Percentiles rank a stretch among this genome's conserved stretches.
phyloP scores from a whole-genome alignment of 23 tunicate species.

The Halocynthia aurantium region DNA sequence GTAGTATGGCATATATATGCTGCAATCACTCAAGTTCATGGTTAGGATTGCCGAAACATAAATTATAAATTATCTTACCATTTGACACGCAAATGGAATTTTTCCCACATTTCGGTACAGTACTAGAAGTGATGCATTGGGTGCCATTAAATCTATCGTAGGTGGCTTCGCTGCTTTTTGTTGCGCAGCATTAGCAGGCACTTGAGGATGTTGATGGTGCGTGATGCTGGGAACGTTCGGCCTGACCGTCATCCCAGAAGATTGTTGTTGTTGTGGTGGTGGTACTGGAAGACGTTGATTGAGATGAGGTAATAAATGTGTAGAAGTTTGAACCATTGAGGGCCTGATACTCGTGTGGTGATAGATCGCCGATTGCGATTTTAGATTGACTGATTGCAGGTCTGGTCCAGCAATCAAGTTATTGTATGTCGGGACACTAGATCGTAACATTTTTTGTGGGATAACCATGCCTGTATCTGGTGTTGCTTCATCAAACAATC shows the following conservation, averaged over 20 bases:
- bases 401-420: no score
- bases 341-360: neutral
- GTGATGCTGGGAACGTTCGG: neutral
- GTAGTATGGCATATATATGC: neutral
- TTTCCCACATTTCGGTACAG: conserved; percentile 68
- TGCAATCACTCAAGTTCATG: neutral
- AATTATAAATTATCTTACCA: conserved; percentile 28
- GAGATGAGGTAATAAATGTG: neutral
- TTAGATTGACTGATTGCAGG: conserved; percentile 7
- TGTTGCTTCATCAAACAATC: no score
- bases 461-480: no score
- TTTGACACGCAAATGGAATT: conserved; percentile 41
- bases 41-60: neutral
- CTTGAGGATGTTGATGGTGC: conserved; percentile 2
- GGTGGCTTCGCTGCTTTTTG: conserved; percentile 43
- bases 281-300: conserved; percentile 22
- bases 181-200: neutral
- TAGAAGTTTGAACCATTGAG: no score
- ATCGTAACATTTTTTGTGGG: no score
- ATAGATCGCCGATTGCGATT: neutral
- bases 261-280: conserved; percentile 7
- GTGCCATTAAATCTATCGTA: conserved; percentile 83
- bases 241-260: neutral
- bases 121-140: conserved; percentile 76
- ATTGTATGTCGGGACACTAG: no score